A percentile compares a stretch with the other conserved stretches of the same genome.
phyloP scores from a whole-genome alignment of 2,797 vertebrate genomes.

The Acanthopagrus latus region DNA sequence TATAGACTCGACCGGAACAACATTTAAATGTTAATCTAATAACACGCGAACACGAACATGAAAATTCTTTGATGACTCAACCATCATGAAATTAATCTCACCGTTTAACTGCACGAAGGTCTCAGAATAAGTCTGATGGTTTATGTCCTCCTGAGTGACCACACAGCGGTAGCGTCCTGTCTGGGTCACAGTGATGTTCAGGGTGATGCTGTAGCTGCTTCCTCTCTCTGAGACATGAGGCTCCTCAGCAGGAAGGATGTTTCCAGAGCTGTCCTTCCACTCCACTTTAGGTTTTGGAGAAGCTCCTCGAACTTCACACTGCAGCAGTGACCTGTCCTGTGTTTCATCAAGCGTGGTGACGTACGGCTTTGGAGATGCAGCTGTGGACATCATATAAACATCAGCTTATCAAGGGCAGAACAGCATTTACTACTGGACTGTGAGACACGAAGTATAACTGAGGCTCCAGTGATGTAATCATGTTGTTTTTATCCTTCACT shows the following conservation, averaged over 20 bases:
- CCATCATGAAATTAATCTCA: not conserved
- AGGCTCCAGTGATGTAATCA: too few relatives aligned
- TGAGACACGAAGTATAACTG: too few relatives aligned
- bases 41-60: too few relatives aligned
- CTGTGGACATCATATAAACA: not conserved
- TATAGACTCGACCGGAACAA: too few relatives aligned
- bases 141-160: not conserved
- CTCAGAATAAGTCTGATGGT: not conserved
- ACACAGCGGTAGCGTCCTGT: not conserved
- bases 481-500: too few relatives aligned
- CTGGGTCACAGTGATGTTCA: constrained; percentile 10
- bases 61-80: not conserved
- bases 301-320: not conserved
- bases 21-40: too few relatives aligned
- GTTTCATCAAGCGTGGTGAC: fast-evolving
- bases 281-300: not conserved
- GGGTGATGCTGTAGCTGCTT: not conserved
- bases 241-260: not conserved
- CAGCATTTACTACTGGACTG: too few relatives aligned
- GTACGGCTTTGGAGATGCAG: not conserved
- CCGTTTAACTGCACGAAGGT: not conserved
- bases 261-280: constrained; percentile 23
- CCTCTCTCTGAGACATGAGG: not conserved
- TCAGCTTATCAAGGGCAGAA: too few relatives aligned
- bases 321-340: not conserved